phyloP scores from a whole-genome alignment of 2,888 invertebrate genomes.

The Dryobota labecula region DNA sequence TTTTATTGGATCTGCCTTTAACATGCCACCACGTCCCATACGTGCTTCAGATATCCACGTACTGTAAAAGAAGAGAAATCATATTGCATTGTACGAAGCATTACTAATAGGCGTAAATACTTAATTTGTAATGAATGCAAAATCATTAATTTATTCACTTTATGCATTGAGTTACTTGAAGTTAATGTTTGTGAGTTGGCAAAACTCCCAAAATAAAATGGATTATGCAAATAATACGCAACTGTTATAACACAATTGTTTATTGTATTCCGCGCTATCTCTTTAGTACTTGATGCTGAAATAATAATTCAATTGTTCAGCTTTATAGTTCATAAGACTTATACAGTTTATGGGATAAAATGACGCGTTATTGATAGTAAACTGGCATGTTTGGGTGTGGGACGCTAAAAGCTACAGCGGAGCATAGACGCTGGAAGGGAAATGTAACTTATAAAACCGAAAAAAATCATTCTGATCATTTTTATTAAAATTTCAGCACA shows the following conservation, averaged over 20 bases:
- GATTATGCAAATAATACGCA: constrained; percentile 61
- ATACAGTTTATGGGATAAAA: constrained; percentile 78
- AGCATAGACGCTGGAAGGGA: constrained; percentile 72
- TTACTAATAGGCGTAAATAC: constrained; percentile 39
- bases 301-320: constrained; percentile 71
- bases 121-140: constrained; percentile 41
- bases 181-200: constrained; percentile 55
- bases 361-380: constrained; percentile 86
- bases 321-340: constrained; percentile 73
- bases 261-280: constrained; percentile 50
- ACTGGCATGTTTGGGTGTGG: constrained; percentile 77
- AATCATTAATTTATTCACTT: constrained; percentile 46
- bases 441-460: not conserved
- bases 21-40: not conserved
- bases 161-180: constrained; percentile 47
- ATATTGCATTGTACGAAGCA: constrained; percentile 23
- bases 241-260: constrained; percentile 58
- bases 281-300: constrained; percentile 49
- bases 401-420: constrained; percentile 77
- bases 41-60: constrained; percentile 1
- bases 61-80: constrained; percentile 8
- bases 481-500: not conserved
- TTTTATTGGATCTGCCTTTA: constrained; percentile 52
- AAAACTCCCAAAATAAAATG: constrained; percentile 58
- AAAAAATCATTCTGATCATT: not conserved